Base-by-base conservation (phyloP, 2,888 invertebrate genomes). In the Brachylomia viminalis region DNA sequence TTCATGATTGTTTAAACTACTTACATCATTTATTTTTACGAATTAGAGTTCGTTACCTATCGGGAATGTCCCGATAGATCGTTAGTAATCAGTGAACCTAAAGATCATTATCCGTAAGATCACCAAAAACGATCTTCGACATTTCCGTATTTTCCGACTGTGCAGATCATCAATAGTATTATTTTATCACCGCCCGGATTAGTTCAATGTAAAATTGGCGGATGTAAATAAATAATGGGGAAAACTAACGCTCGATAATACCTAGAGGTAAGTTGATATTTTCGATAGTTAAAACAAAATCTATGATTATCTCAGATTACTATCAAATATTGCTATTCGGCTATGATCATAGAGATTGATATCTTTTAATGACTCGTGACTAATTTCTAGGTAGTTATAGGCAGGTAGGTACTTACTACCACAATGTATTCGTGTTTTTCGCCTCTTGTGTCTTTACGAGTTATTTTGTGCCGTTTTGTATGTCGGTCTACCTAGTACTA, bases 221-320 rank as follows among this genome's bases (percentile, higher is more conserved):
- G 56, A 59, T 27, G 45, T 54, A 27, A 70, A 59, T 52, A 27
- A 54, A 52, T 47, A 69, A 27, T 23, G 13, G 65, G 59, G 23
- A 69, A 79, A 59, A 59, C 47, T 49, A 65, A 54, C 33, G 15
- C 11, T 38, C 0, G n/a, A 64, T 62, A 68, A 23, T 33, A n/a
- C n/a, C n/a, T n/a, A 30, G n/a, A 76, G 30, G 52, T 82, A 62
- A 61, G 27, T 17, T 23, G 8, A 38, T 56, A 27, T 49, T n/a
- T 33, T 27, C 4, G 33, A n/a, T 10, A 38, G 23, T 69, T 11
- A 49, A 33, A 2, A 45, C 23, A 30, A 56, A 49, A 69, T 66
- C 79, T 77, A 49, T 76, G 58, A 82, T 66, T 33, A 69, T 66
- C 79, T 77, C 42, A 66, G 58, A 82, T 66, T 33, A 38, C 11